Conservation (phyloP, 2,888 invertebrate genomes). For the Euproctis similis region DNA sequence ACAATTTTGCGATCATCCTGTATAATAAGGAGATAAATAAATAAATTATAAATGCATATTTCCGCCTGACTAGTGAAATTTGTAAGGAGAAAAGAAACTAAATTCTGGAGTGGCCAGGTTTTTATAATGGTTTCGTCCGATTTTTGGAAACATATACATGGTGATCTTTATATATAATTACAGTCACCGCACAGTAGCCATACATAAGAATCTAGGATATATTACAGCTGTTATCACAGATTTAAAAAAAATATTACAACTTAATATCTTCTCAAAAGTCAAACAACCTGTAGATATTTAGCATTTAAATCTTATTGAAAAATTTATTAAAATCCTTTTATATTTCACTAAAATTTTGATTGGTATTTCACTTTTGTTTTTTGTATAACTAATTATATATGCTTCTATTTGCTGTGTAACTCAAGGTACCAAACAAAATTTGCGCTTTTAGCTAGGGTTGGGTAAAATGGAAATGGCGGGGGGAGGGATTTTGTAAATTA, state of each 20-base stretch:
- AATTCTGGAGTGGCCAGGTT: slow-evolving; percentile 25
- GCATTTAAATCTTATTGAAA: too few species aligned
- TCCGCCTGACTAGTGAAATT: slow-evolving; percentile 67
- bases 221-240: slow-evolving; percentile 4
- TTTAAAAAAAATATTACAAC: slow-evolving; percentile 1
- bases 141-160: background rate
- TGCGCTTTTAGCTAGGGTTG: too few species aligned
- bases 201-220: slow-evolving; percentile 1
- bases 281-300: too few species aligned
- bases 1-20: background rate
- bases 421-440: too few species aligned
- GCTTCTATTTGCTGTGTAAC: too few species aligned
- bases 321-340: too few species aligned
- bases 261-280: background rate
- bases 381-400: too few species aligned
- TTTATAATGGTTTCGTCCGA: too few species aligned
- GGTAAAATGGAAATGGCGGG: too few species aligned
- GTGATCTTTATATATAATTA: slow-evolving; percentile 4
- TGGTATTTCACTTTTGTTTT: too few species aligned
- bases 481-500: too few species aligned
- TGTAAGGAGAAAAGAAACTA: slow-evolving; percentile 30
- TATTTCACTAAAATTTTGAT: too few species aligned
- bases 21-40: slow-evolving; percentile 33
- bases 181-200: slow-evolving; percentile 4
- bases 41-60: slow-evolving; percentile 72